These are phyloP conservation scores for Oryctolagus cuniculus DNA, from an alignment of 2,113 vertebrate genomes.

Conservation along the genomic window DNA sequence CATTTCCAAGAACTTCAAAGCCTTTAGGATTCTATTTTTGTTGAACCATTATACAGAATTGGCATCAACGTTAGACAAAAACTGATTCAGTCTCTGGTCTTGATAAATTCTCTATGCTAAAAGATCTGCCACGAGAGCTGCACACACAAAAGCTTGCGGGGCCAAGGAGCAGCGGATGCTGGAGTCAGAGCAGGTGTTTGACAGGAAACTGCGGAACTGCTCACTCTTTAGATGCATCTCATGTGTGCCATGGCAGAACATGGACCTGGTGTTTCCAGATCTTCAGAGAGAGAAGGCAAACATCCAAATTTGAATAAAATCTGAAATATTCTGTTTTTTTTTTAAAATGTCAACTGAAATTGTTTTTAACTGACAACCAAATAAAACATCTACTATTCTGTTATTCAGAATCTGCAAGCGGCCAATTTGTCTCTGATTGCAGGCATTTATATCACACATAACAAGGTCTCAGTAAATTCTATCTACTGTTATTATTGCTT, in stretches of 20 bases:
- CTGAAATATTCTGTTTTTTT: conserved; percentile 21
- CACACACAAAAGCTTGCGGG: not conserved
- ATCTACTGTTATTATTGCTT: conserved; percentile 28
- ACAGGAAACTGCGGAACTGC: not conserved
- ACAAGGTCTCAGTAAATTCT: not conserved
- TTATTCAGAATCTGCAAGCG: conserved; percentile 57
- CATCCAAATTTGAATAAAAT: not conserved
- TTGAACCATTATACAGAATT: not conserved
- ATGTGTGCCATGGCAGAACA: rapidly evolving
- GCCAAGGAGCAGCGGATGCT: not conserved
- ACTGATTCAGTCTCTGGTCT: not conserved
- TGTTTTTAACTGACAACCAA: conserved; percentile 31
- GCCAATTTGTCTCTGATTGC: conserved; percentile 39
- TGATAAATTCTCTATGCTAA: not conserved
- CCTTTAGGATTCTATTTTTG: not conserved
- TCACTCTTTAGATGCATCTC: not conserved
- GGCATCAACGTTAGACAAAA: conserved; percentile 25
- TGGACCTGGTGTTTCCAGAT: not conserved
- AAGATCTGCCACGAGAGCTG: not conserved
- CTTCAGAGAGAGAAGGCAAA: not conserved
- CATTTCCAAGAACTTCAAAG: conserved; percentile 24
- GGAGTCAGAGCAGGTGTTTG: not conserved
- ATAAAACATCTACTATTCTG: conserved; percentile 32
- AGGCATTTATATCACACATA: not conserved
- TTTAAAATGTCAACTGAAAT: conserved; percentile 34